Conservation (phyloP, 2,113 vertebrate genomes). For the Cryptotis parvus region DNA sequence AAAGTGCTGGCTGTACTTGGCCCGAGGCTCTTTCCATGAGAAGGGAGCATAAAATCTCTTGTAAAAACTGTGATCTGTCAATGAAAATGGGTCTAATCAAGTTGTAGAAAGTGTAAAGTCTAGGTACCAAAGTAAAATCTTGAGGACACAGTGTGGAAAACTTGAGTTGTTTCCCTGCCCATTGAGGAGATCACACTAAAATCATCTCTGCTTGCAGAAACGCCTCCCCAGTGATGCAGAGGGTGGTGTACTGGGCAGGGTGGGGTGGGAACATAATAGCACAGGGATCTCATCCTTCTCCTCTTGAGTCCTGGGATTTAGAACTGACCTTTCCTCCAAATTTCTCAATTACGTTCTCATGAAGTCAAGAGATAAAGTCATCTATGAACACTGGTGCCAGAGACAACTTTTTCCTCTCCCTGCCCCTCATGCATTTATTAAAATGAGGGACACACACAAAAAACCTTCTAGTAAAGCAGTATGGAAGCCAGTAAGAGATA, state of each 20-base stretch:
- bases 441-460: neutral
- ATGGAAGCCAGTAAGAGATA: neutral
- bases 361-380: no score
- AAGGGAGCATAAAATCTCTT: neutral
- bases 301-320: neutral
- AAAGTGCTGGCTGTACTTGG: constrained; percentile 9
- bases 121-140: neutral
- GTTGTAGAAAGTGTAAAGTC: rapidly evolving
- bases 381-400: rapidly evolving
- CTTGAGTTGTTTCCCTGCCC: neutral
- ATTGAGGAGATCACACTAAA: no score
- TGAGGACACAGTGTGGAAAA: neutral
- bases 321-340: neutral
- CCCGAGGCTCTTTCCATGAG: neutral
- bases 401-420: rapidly evolving
- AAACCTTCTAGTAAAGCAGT: neutral
- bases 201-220: no score
- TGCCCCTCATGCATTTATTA: rapidly evolving
- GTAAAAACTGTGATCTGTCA: neutral
- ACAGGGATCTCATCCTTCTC: no score
- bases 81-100: rapidly evolving
- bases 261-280: no score
- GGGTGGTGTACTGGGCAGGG: no score
- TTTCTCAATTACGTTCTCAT: neutral
- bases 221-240: no score